These are phyloP conservation scores for Donacobius atricapilla DNA, from an alignment of 2,113 vertebrate species.

Conservation along the genomic window DNA sequence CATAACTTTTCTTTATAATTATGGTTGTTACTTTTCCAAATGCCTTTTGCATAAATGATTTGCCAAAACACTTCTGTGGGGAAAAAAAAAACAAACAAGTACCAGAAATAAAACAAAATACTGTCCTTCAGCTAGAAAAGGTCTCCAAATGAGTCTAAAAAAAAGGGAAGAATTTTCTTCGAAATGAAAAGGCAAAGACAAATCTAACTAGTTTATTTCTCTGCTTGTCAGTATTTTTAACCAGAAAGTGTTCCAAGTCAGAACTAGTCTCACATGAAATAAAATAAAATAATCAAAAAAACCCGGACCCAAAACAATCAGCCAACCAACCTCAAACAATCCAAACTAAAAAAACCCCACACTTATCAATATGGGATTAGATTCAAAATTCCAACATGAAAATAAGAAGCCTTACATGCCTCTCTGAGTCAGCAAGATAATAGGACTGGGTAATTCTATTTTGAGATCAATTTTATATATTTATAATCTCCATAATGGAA, in stretches of 20 bases:
- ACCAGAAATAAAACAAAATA: not conserved
- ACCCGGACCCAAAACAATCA: not conserved
- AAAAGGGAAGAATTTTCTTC: not conserved
- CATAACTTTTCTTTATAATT: not conserved
- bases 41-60: not conserved
- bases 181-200: not conserved
- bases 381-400: not conserved
- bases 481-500: not conserved
- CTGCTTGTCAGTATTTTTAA: not conserved
- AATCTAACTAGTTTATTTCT: not conserved
- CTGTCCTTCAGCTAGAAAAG: not conserved
- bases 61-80: not conserved
- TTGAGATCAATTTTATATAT: not conserved
- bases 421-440: not conserved
- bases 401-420: not conserved
- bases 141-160: not conserved
- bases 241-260: not conserved
- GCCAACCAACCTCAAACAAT: not conserved
- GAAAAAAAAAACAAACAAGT: fast-evolving
- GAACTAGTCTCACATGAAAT: not conserved
- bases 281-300: not conserved
- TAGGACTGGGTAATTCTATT: not conserved
- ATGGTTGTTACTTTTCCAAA: not conserved
- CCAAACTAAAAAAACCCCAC: not conserved
- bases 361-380: not conserved